A percentile compares a stretch with the other conserved stretches of the same genome.
phyloP scores from a whole-genome alignment of 2,888 invertebrate genomes.

The Phanerotoma sp. region DNA sequence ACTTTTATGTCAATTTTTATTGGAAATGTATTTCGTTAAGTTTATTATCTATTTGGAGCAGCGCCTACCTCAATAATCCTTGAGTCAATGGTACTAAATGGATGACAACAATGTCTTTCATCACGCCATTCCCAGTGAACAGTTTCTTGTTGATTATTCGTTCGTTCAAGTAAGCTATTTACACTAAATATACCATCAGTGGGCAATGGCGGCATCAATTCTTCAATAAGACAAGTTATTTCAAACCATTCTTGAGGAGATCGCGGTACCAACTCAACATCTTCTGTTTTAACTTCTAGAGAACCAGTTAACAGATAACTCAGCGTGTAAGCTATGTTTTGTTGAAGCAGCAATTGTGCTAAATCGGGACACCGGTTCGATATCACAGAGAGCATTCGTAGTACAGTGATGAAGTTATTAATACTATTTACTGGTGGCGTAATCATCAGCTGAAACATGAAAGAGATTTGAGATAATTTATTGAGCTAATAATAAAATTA shows the following conservation, averaged over 20 bases:
- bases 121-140: constrained; percentile 98
- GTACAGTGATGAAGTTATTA: constrained; percentile 92
- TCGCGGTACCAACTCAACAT: constrained; percentile 84
- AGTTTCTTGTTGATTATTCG: constrained; percentile 69
- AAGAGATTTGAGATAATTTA: constrained; percentile 7
- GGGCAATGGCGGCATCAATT: constrained; percentile 95
- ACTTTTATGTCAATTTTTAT: too few species aligned
- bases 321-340: constrained; percentile 94
- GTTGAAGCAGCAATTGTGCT: constrained; percentile 86
- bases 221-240: constrained; percentile 95
- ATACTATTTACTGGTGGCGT: constrained; percentile 95
- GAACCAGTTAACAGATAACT: constrained; percentile 93
- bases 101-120: constrained; percentile 87
- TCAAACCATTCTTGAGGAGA: constrained; percentile 97
- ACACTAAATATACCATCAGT: constrained; percentile 94
- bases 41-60: too few species aligned
- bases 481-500: too few species aligned
- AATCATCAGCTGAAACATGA: constrained; percentile 72
- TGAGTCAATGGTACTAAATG: constrained; percentile 91
- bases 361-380: constrained; percentile 94
- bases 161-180: constrained; percentile 81
- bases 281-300: constrained; percentile 63
- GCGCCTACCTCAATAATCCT: constrained; percentile 84
- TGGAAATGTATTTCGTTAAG: too few species aligned
- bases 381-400: constrained; percentile 95